Conservation (phyloP, 1,140 invertebrate genomes). For the Eurosta solidaginis region DNA sequence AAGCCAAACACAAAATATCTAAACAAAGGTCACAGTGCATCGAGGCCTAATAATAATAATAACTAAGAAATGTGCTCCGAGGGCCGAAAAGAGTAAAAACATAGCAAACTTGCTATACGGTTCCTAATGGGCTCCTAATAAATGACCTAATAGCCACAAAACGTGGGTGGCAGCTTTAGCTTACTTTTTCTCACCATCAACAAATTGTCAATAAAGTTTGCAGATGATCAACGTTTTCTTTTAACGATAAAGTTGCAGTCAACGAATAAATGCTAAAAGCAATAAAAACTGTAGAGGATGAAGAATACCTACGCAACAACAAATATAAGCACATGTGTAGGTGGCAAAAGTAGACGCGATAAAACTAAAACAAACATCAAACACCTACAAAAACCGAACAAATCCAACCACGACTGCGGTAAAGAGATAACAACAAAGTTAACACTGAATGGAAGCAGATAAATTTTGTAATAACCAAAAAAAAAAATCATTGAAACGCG, state of each 20-base stretch:
- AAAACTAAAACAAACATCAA: background rate
- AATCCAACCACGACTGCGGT: background rate
- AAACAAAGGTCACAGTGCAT: too few species aligned
- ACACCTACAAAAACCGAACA: background rate
- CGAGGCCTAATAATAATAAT: too few species aligned
- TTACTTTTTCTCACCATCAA: background rate
- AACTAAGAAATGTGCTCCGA: too few species aligned
- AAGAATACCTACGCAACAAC: background rate
- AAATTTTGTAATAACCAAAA: background rate
- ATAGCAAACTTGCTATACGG: background rate
- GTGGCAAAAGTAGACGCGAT: background rate
- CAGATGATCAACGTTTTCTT: background rate
- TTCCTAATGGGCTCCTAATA: background rate
- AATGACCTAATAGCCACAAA: background rate
- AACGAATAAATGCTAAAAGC: conserved; percentile 2
- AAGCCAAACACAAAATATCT: too few species aligned
- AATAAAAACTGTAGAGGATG: conserved; percentile 1
- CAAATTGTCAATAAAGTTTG: background rate
- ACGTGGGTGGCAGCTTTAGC: background rate
- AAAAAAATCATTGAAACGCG: too few species aligned
- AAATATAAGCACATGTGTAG: background rate
- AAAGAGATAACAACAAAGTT: background rate
- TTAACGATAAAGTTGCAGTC: conserved; percentile 6
- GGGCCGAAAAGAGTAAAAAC: too few species aligned
- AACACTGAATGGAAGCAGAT: background rate